A percentile compares a stretch with the other conserved stretches of the same genome.
These are phyloP conservation scores for Campylomormyrus numenius DNA, from an alignment of 2,113 vertebrate genomes.

Conservation along the genomic window DNA sequence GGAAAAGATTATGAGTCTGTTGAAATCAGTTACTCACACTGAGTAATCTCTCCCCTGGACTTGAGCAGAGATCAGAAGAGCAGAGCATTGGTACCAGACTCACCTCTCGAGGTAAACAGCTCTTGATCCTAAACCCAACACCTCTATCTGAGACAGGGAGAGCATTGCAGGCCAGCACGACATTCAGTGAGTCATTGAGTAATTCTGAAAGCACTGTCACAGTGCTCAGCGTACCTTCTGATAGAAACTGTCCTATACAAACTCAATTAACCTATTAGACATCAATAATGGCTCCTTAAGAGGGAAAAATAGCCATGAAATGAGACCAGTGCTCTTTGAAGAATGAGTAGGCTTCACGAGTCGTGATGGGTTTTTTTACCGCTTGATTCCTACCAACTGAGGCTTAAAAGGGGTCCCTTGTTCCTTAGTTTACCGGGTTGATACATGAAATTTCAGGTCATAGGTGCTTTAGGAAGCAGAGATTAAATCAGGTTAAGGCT, in stretches of 20 bases:
- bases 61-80: neutral
- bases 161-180: neutral
- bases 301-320: neutral
- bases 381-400: neutral
- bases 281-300: neutral
- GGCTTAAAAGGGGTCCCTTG: neutral
- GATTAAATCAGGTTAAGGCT: neutral
- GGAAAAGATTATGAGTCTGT: neutral
- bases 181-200: neutral
- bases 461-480: neutral
- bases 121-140: neutral
- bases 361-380: neutral
- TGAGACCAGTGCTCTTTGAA: neutral
- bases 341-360: neutral
- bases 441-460: neutral
- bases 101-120: neutral
- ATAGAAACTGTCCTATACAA: neutral
- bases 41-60: neutral
- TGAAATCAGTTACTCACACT: neutral
- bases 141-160: neutral
- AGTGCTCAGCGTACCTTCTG: neutral
- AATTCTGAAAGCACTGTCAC: conserved; percentile 1
- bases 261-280: neutral
- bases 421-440: neutral
- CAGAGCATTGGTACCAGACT: neutral